These are phyloP conservation scores for Presbytis comata DNA, from an alignment of 2,797 vertebrate genomes.

Conservation along the genomic window DNA sequence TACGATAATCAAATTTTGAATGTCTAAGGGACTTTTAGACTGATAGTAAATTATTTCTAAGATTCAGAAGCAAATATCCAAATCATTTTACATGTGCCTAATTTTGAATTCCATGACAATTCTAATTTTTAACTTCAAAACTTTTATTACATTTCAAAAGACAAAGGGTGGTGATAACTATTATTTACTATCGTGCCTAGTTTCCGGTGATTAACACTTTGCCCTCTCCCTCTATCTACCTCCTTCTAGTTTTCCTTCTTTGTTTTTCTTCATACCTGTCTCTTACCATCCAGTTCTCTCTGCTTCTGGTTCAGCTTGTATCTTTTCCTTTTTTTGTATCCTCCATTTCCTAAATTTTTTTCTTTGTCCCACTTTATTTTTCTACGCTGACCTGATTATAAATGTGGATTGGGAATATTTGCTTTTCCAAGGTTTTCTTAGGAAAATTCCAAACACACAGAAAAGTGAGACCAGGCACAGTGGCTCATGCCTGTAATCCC, in stretches of 20 bases:
- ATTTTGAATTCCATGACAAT: constrained; percentile 26
- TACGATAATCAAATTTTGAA: background rate
- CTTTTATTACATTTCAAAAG: constrained; percentile 11
- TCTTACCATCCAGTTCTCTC: background rate
- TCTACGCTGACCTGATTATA: background rate
- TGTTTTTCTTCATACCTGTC: background rate
- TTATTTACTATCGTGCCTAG: background rate
- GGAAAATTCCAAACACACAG: background rate
- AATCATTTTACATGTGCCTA: background rate
- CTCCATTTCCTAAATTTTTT: background rate
- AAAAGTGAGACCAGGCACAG: background rate
- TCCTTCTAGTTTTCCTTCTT: background rate
- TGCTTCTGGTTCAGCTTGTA: background rate
- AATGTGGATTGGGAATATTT: background rate
- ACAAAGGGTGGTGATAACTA: background rate
- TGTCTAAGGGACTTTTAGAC: background rate
- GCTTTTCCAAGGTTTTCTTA: background rate
- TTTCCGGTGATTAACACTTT: background rate
- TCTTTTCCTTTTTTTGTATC: background rate
- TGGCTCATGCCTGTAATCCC: background rate
- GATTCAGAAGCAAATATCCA: background rate
- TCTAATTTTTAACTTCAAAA: constrained; percentile 15
- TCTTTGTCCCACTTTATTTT: background rate
- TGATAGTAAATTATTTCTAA: background rate
- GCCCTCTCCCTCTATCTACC: background rate